Base-by-base conservation (phyloP, 2,888 invertebrate genomes). In the Allophyes oxyacanthae region DNA sequence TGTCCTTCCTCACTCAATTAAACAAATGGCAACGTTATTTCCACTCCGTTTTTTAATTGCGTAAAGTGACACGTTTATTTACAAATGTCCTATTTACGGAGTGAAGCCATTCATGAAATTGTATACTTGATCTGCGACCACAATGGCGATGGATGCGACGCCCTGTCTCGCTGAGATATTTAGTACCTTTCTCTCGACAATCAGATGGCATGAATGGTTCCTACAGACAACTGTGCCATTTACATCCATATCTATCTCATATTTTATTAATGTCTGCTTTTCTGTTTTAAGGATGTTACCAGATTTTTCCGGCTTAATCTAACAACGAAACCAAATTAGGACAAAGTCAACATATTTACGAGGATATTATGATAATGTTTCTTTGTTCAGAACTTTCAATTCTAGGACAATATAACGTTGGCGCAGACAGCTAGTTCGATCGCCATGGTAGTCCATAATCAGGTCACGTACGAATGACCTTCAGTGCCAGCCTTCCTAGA, bases 381-480 rank as follows among this genome's bases (percentile, higher is more conserved):
- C 71, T 78, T 75, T 79, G 78, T 79, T 75, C 69, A 30, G 65
- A 66, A 64, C 59, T 68, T 74, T 64, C 43, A 72, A 71, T 78
- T 76, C 70, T 77, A 79, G 76, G 74, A 77, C 78, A 75, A 69
- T 65, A 72, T 34, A 66, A 72, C 37, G 55, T 63, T 72, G 66
- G 66, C 69, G 69, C 64, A 67, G 61, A 63, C 60, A 51, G 64
- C 50, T 76, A 70, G 73, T 75, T 81, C 75, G 78, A 79, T 80
- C 75, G 75, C 76, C 78, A 81, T 81, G 70, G 78, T 78, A 73
- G 72, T 70, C 77, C 75, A 79, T 79, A 85, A 83, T 77, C 75
- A 68, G 86, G 86, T 83, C 85, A 83, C 83, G 81, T 81, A 78
- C 64, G 77, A 64, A 69, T 73, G 80, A 83, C 86, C 85, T 85